Conservation (phyloP, 2,888 invertebrate species). For the Pocota personata region DNA sequence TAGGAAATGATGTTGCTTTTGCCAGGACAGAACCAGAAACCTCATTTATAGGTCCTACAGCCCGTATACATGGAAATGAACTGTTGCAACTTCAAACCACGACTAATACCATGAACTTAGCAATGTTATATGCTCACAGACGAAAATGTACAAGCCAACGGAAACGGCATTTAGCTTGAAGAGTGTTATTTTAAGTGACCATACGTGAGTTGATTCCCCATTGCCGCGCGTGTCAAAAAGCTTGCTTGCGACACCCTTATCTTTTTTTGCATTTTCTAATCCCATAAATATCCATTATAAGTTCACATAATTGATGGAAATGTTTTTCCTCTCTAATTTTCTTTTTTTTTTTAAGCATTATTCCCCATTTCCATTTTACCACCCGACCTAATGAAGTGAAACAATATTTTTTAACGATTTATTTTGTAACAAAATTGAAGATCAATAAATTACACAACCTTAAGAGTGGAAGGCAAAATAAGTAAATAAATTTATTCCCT, state of each 20-base stretch:
- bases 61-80: too few species aligned
- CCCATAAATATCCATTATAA: constrained; percentile 10
- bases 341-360: neutral
- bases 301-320: constrained; percentile 15
- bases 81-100: too few species aligned
- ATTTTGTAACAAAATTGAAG: constrained; percentile 6
- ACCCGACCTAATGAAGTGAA: neutral
- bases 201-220: too few species aligned
- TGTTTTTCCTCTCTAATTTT: neutral
- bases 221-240: too few species aligned
- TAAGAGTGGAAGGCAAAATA: constrained; percentile 1
- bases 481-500: neutral
- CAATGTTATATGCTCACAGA: too few species aligned
- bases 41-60: too few species aligned
- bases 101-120: too few species aligned
- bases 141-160: too few species aligned
- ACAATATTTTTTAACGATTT: constrained; percentile 12
- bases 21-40: too few species aligned
- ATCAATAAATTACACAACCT: constrained; percentile 36
- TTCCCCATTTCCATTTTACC: neutral
- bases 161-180: too few species aligned
- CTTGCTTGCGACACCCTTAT: neutral
- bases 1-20: too few species aligned
- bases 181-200: too few species aligned
- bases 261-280: neutral